phyloP scores from a whole-genome alignment of 2,113 vertebrate genomes.

The Alaudala cheleensis region DNA sequence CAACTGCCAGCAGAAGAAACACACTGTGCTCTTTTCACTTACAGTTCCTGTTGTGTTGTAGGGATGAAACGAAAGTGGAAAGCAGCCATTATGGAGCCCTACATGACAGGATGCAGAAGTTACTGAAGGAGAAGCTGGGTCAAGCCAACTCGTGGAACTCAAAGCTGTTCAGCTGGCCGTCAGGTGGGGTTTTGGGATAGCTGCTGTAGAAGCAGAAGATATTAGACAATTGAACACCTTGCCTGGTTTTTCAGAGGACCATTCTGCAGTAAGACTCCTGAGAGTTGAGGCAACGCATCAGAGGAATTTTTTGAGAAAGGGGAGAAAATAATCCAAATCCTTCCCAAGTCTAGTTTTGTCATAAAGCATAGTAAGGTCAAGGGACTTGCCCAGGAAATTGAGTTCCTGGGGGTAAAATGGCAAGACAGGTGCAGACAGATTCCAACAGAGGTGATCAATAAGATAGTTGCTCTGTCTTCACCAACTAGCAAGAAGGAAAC shows the following conservation, averaged over 20 bases:
- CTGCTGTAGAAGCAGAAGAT: too few species aligned
- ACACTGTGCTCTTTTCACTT: not conserved
- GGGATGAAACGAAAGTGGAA: too few species aligned
- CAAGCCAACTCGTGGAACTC: not conserved
- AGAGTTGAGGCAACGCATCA: not conserved
- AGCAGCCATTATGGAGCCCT: not conserved
- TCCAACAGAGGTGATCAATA: not conserved
- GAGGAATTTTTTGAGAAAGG: not conserved
- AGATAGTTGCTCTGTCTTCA: not conserved
- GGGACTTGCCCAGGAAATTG: not conserved
- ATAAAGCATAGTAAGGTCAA: not conserved
- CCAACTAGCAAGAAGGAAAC: not conserved
- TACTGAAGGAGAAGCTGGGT: not conserved
- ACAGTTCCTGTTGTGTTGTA: not conserved
- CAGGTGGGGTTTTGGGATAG: too few species aligned
- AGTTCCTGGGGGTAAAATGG: not conserved
- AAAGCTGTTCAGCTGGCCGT: not conserved
- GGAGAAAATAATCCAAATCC: not conserved
- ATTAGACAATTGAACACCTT: too few species aligned
- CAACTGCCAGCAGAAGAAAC: not conserved
- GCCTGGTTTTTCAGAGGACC: too few species aligned
- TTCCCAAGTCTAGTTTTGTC: not conserved
- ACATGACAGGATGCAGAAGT: not conserved
- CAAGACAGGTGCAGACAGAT: not conserved
- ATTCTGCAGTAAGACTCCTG: too few species aligned